Evolutionary conservation across 2,888 invertebrate species (phyloP), one percentile per base, ranked within the genome.

Genomic region (Caenorhabditis macrosperma): DNA sequence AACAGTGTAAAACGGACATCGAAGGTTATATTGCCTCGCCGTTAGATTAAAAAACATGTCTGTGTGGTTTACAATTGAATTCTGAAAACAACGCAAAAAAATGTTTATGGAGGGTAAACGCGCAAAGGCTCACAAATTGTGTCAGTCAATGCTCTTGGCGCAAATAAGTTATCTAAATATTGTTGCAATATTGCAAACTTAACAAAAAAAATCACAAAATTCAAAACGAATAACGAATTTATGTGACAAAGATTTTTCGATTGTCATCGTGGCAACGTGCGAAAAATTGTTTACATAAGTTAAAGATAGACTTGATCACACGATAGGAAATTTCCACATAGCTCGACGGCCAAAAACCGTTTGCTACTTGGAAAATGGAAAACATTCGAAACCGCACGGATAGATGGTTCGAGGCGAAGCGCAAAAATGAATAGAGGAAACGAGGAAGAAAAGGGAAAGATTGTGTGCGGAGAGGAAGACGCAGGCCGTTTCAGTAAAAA

Each of bases 1-100:
- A 52, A 69, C 52, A 26, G 46, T 57, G 57, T 69, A 57, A 69
- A 69, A 46, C 59, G 17, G 12, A 33, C 35, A 59, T 15, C 35
- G 26, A 50, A 15, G 55, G 48, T 69, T 57, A 57, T 67, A 33
- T 33, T 41, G 59, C 2, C 7, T 15, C 10, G 38, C 12, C 9
- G 10, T 12, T 24, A 10, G 3, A 7, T 24, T 24, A 10, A 3
- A 24, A 2, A 3, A 24, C 6, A 48, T 48, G 1, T 20, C 24
- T 17, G 24, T n/a, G 24, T 1, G 3, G 7, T 22, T 24, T 24
- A 6, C 10, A 22, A 24, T 7, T 24, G 10, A 24, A 48, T 24
- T 22, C 22, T 24, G 24, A 12, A 22, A 12, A 12, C 9, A 10
- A 24, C 22, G 24, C 24, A 24, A 24, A 10, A 48, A 48, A 48